phyloP scores from a whole-genome alignment of 1,140 invertebrate genomes.

The Bombus confusus region DNA sequence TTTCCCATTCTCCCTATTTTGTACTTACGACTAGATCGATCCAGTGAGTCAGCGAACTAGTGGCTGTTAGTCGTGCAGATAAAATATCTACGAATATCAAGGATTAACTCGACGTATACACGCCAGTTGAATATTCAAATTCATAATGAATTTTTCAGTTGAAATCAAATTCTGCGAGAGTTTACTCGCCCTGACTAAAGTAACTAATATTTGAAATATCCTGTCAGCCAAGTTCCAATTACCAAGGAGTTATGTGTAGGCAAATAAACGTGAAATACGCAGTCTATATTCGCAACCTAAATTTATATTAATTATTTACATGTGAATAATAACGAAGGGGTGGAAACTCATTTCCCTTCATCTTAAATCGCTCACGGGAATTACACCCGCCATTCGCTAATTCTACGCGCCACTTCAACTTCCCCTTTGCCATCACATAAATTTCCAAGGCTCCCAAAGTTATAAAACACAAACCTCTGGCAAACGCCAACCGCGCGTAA shows the following conservation, averaged over 20 bases:
- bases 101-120: not conserved
- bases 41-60: conserved; percentile 35
- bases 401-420: conserved; percentile 18
- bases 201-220: not conserved
- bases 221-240: not conserved
- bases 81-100: not conserved
- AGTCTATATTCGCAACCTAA: not conserved
- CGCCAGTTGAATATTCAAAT: not conserved
- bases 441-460: not conserved
- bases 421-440: conserved; percentile 5
- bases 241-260: not conserved
- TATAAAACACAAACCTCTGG: conserved; percentile 8
- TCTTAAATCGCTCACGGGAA: conserved; percentile 7
- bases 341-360: not conserved
- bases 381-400: conserved; percentile 9
- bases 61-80: conserved; percentile 10
- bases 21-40: conserved; percentile 53
- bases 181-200: not conserved
- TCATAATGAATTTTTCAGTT: not conserved
- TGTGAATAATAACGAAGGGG: conserved; percentile 10
- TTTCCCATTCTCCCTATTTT: conserved; percentile 24
- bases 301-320: conserved; percentile 20
- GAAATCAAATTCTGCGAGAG: not conserved
- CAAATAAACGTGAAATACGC: not conserved
- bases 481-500: not conserved